Percentiles rank a stretch among this genome's conserved stretches.
Evolutionary conservation across 2,797 vertebrate genomes (phyloP).

Genomic region (Rhinichthys osculus): DNA sequence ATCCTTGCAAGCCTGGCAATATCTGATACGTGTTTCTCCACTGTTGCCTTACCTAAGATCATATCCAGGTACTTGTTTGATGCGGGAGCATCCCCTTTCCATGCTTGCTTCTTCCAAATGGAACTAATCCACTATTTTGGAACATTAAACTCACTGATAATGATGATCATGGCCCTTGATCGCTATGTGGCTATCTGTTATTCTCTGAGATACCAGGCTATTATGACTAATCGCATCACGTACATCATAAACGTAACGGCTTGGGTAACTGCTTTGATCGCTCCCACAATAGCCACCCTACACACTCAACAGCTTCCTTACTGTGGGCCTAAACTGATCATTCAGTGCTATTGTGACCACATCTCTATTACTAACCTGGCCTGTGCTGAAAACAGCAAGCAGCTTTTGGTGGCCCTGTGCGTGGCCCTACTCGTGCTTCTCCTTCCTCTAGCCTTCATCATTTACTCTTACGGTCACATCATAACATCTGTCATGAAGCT

Average conservation of each 20-base stretch:
- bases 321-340: conserved; percentile 69
- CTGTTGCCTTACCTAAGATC: conserved; percentile 69
- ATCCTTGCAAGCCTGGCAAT: conserved; percentile 73
- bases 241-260: conserved; percentile 25
- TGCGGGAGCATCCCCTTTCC: conserved; percentile 61
- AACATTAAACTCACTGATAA: conserved; percentile 73
- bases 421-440: conserved; percentile 71
- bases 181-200: conserved; percentile 54
- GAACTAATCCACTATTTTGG: conserved; percentile 76
- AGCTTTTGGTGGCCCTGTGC: conserved; percentile 55
- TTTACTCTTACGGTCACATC: conserved; percentile 75
- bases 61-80: conserved; percentile 71
- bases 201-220: conserved; percentile 47
- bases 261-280: conserved; percentile 45
- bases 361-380: conserved; percentile 68
- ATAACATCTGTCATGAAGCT: conserved; percentile 69
- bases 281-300: conserved; percentile 43
- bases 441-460: conserved; percentile 70
- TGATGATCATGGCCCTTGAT: conserved; percentile 63
- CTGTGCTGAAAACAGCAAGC: conserved; percentile 66
- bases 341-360: conserved; percentile 75
- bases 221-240: conserved; percentile 47
- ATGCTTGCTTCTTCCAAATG: conserved; percentile 72
- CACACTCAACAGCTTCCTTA: conserved; percentile 65
- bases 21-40: conserved; percentile 72